Conservation (phyloP, 2,888 invertebrate species). For the Chaetogeoica ovagalla region DNA sequence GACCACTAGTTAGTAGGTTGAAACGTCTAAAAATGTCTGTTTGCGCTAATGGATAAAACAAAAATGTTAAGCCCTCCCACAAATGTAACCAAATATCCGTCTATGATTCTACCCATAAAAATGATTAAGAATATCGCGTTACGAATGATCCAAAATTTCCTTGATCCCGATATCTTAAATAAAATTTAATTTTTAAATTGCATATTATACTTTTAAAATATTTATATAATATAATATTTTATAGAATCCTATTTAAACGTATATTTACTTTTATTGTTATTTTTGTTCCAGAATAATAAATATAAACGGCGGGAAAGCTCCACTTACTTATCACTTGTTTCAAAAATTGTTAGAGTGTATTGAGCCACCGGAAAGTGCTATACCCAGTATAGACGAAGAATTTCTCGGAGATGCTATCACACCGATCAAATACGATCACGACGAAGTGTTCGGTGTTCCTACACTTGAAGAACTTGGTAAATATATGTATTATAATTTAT, state of each 20-base stretch:
- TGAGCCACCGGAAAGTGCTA: slow-evolving; percentile 73
- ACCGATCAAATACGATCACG: slow-evolving; percentile 74
- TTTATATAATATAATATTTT: too few species aligned
- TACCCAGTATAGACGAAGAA: slow-evolving; percentile 64
- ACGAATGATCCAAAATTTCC: too few species aligned
- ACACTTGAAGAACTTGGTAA: slow-evolving; percentile 80
- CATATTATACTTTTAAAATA: too few species aligned
- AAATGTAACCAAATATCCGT: too few species aligned
- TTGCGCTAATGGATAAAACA: too few species aligned
- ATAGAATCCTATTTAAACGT: not conserved
- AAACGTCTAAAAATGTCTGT: too few species aligned
- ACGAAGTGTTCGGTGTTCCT: slow-evolving; percentile 81
- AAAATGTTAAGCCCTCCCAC: too few species aligned
- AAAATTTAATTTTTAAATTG: too few species aligned
- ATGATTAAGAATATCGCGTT: too few species aligned
- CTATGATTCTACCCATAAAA: too few species aligned
- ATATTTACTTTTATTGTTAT: not conserved
- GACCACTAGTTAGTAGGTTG: too few species aligned
- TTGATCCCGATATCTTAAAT: too few species aligned
- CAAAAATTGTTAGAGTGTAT: slow-evolving; percentile 77
- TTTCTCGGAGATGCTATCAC: slow-evolving; percentile 69
- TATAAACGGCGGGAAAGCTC: slow-evolving; percentile 77
- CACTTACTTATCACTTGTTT: slow-evolving; percentile 85
- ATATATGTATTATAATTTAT: not conserved
- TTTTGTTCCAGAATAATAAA: slow-evolving; percentile 71